A percentile compares a stretch with the other conserved stretches of the same genome.
Conservation (phyloP, 2,113 vertebrate genomes). For the Phasianus colchicus region DNA sequence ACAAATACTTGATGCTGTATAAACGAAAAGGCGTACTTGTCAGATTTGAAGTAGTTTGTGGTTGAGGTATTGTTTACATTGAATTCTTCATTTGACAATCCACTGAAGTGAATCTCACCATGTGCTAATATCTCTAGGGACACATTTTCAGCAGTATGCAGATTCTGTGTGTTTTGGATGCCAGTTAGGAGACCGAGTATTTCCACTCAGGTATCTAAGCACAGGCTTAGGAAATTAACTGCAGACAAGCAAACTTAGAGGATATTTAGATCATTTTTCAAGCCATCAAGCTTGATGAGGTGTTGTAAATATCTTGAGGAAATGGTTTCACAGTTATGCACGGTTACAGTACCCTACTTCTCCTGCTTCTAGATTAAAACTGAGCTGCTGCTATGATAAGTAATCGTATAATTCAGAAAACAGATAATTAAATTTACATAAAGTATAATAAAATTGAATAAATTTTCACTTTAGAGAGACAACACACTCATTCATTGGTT, state of each 20-base stretch:
- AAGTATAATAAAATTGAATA: slow-evolving; percentile 39
- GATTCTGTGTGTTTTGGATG: not conserved
- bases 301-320: slow-evolving; percentile 23
- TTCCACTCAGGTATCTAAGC: slow-evolving; percentile 14
- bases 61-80: slow-evolving; percentile 47
- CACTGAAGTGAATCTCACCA: slow-evolving; percentile 48
- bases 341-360: slow-evolving; percentile 27
- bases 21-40: slow-evolving; percentile 44
- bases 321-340: slow-evolving; percentile 14
- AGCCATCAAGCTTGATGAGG: not conserved
- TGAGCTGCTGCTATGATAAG: slow-evolving; percentile 39
- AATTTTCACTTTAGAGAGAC: slow-evolving; percentile 34
- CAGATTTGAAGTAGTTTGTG: slow-evolving; percentile 44
- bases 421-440: slow-evolving; percentile 22
- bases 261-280: slow-evolving; percentile 43
- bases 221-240: slow-evolving; percentile 1
- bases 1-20: slow-evolving; percentile 24
- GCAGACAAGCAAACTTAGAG: not conserved
- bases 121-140: not conserved
- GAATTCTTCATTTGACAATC: slow-evolving; percentile 46
- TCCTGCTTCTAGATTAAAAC: slow-evolving; percentile 46
- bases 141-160: not conserved
- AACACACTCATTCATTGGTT: slow-evolving; percentile 15
- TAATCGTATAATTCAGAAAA: slow-evolving; percentile 23
- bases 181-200: not conserved